Evolutionary conservation across 2,888 invertebrate species (phyloP).

Genomic region (Chouioia cunea): DNA sequence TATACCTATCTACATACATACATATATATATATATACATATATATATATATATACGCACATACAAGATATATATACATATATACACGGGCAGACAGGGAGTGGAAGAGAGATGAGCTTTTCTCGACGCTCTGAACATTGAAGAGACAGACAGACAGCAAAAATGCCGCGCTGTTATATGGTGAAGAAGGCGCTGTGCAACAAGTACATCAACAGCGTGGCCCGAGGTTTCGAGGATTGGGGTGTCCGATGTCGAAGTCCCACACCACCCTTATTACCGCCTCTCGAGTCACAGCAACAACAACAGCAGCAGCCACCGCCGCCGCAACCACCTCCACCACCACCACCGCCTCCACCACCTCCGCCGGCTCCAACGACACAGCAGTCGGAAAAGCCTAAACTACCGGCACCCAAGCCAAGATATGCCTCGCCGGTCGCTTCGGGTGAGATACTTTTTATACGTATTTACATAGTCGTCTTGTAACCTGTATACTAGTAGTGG

Average conservation of each 20-base stretch:
- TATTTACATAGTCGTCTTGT: no score
- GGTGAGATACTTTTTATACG: slow-evolving; percentile 18
- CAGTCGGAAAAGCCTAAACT: slow-evolving; percentile 22
- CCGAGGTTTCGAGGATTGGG: slow-evolving; percentile 61
- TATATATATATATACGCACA: background rate
- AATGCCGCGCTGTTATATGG: slow-evolving; percentile 85
- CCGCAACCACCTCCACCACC: slow-evolving; percentile 37
- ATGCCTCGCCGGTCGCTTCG: slow-evolving; percentile 29
- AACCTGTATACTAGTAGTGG: no score
- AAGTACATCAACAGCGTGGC: slow-evolving; percentile 66
- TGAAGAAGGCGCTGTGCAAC: slow-evolving; percentile 75
- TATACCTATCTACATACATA: no score
- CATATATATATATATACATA: no score
- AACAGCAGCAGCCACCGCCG: slow-evolving; percentile 7
- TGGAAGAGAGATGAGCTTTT: background rate
- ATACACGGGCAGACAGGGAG: background rate
- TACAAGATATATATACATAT: background rate
- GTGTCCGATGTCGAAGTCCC: slow-evolving; percentile 29
- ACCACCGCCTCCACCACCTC: background rate
- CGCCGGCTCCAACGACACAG: background rate
- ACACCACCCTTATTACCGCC: slow-evolving; percentile 28
- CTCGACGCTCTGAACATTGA: background rate
- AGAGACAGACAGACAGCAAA: slow-evolving; percentile 55
- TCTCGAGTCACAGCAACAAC: background rate
- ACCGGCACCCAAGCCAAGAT: slow-evolving; percentile 41